Evolutionary conservation across 1,140 invertebrate species (phyloP).

Genomic region (Calycopis cecrops): DNA sequence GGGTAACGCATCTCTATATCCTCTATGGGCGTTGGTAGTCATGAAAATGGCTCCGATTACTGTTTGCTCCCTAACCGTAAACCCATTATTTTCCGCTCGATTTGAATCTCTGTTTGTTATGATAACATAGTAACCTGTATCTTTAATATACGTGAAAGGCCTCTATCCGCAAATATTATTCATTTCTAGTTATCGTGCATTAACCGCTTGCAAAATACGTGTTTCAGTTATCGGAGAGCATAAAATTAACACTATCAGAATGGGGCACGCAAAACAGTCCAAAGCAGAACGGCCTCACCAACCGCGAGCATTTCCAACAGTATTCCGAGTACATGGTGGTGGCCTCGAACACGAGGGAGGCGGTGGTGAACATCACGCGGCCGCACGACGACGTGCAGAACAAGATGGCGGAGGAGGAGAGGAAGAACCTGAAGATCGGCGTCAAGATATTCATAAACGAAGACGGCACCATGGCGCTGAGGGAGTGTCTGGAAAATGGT

Average conservation of each 20-base stretch:
- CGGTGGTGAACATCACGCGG: slow-evolving; percentile 63
- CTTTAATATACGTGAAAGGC: too few species aligned
- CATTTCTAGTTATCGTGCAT: neutral
- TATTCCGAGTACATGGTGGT: slow-evolving; percentile 53
- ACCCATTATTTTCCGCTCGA: too few species aligned
- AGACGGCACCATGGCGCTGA: slow-evolving; percentile 70
- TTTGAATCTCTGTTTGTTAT: too few species aligned
- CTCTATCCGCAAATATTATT: too few species aligned
- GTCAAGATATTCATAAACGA: slow-evolving; percentile 79
- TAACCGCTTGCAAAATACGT: neutral
- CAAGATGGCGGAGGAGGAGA: slow-evolving; percentile 77
- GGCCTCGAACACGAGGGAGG: slow-evolving; percentile 40
- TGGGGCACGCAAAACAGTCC: slow-evolving; percentile 55
- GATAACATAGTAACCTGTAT: too few species aligned
- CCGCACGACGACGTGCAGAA: slow-evolving; percentile 75
- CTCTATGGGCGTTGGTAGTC: too few species aligned
- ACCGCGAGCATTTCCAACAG: slow-evolving; percentile 26
- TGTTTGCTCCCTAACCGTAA: too few species aligned
- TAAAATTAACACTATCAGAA: slow-evolving; percentile 79
- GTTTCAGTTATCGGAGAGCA: slow-evolving; percentile 82
- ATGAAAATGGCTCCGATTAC: too few species aligned
- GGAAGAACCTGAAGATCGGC: slow-evolving; percentile 79
- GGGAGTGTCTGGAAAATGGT: slow-evolving; percentile 78
- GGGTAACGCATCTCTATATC: too few species aligned
- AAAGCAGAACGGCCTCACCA: slow-evolving; percentile 41